phyloP scores from a whole-genome alignment of 2,888 invertebrate species.

The Sarcophaga variegata region DNA sequence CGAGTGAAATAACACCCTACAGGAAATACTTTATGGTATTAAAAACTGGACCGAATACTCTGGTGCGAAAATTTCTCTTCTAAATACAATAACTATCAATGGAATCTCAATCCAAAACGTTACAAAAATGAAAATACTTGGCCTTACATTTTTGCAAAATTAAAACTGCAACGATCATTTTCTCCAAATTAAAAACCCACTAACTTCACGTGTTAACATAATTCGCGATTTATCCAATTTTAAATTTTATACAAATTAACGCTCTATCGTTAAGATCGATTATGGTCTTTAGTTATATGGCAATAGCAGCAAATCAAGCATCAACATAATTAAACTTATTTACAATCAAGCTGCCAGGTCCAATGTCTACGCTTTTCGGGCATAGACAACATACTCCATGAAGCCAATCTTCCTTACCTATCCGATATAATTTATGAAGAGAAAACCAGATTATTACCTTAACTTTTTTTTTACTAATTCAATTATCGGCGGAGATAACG shows the following conservation, averaged over 20 bases:
- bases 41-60: no score
- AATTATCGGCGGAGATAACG: neutral
- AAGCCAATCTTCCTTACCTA: constrained; percentile 7
- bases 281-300: neutral
- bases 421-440: neutral
- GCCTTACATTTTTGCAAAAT: neutral
- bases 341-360: constrained; percentile 23
- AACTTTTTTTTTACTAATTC: constrained; percentile 17
- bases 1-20: no score
- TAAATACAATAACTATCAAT: neutral
- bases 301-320: constrained; percentile 11
- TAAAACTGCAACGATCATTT: neutral
- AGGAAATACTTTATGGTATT: no score
- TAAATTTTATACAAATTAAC: neutral
- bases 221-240: neutral
- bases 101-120: neutral
- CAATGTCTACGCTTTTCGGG: constrained; percentile 8
- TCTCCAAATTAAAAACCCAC: neutral
- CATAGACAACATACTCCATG: neutral
- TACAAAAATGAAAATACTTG: neutral
- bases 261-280: neutral
- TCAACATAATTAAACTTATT: constrained; percentile 11
- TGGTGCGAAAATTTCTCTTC: no score
- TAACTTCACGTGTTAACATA: neutral
- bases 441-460: neutral